Evolutionary conservation across 2,113 vertebrate species (phyloP), one percentile per base, ranked within the genome.

Genomic region (Rhinopithecus roxellana): DNA sequence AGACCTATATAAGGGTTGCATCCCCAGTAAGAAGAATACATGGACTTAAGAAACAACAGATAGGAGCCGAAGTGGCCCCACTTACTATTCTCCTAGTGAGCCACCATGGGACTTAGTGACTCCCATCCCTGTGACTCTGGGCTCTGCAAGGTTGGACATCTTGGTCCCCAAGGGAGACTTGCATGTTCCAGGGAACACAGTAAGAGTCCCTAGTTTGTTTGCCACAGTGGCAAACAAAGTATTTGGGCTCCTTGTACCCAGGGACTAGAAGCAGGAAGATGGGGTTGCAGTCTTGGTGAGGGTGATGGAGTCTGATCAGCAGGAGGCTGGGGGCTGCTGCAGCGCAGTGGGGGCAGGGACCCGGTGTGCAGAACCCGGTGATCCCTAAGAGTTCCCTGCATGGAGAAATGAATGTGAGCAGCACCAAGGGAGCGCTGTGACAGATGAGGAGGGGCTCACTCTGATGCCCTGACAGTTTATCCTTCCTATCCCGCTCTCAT

Each of bases 291-390:
- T n/a, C 18, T 83, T 27, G 23, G 32, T n/a, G 12, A 61, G 57
- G 17, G 74, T 6, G 4, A 40, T 8, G 9, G 43, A 32, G 5
- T 57, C 2, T 22, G 2, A n/a, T 57, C 20, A 13, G 23, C 23
- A 30, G 4, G 57, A 57, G 52, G 35, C 30, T 32, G 18, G 13
- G 69, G 40, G 40, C 18, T 20, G 9, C 70, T 20, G 4, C 30
- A 6, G 4, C 10, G 22, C 20, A 4, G 0, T 0, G 0, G 12
- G n/a, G 61, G 14, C 3, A 30, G 69, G 27, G 43, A 40, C 40
- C 40, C 40, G 40, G 40, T 55, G 69, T 35, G 4, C 8, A 17
- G 75, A 30, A 8, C 5, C 45, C 35, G 7, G 35, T 5, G 8
- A 2, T 30, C 43, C 11, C 82, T 11, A 2, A 50, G 57, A 14